Evolutionary conservation across 2,888 invertebrate genomes (phyloP), one percentile per base, ranked within the genome.

Genomic region (Smittia sp.): DNA sequence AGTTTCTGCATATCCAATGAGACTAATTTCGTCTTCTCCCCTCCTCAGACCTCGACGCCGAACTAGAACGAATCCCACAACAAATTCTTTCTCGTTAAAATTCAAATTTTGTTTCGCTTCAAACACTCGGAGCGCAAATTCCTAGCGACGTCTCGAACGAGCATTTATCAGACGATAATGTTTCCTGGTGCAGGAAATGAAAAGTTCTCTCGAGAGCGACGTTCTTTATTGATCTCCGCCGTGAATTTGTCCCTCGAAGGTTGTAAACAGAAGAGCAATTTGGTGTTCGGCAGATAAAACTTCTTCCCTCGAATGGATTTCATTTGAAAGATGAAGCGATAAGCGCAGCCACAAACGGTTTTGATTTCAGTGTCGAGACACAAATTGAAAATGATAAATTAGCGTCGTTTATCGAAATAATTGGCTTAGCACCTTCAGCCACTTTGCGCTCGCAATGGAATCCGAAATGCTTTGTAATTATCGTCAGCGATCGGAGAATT

Each of bases 1-100:
- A 68, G 68, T 68, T 68, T 68, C 68, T 68, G 68, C 46, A 68
- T 68, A 68, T 68, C 68, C 41, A 68, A 68, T 68, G 68, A 68
- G 25, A 63, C 46, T 46, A 46, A 46, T 46, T 46, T 46, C n/a
- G 46, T 13, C 15, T 46, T 46, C 46, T 46, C 46, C 46, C 46
- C 32, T 32, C 32, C 3, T 32, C 3, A 32, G 32, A 32, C 32
- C 32, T 32, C 4, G 32, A 32, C 32, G 32, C n/a, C n/a, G n/a
- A n/a, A 32, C 32, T 32, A 32, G 32, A 32, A 32, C 32, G 9
- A 32, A 32, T 32, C 9, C 32, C 32, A 32, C 32, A 32, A 32
- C 32, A 32, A 32, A 32, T 32, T 32, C 32, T 32, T 32, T 32
- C 32, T 32, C 32, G 32, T 32, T 32, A 32, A 32, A 32, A 32